A percentile compares a stretch with the other conserved stretches of the same genome.
Evolutionary conservation across 1,140 invertebrate genomes (phyloP).

Genomic region (Proctacanthus coquilletti): DNA sequence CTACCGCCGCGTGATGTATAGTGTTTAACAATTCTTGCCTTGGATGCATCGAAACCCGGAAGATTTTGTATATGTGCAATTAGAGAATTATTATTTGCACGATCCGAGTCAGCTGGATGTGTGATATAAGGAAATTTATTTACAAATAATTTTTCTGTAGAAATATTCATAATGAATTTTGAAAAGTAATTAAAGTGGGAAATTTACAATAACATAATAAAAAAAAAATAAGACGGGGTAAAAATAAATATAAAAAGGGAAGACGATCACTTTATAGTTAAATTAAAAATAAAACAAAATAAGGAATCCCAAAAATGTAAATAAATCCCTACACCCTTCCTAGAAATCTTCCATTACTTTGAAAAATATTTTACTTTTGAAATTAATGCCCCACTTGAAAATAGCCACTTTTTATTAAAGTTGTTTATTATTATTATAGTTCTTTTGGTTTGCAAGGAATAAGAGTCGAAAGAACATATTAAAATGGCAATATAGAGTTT

Average conservation of each 20-base stretch:
- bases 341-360: too few species aligned
- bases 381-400: too few species aligned
- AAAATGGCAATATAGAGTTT: too few species aligned
- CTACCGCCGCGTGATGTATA: slow-evolving; percentile 36
- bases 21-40: slow-evolving; percentile 45
- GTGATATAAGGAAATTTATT: not conserved
- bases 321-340: too few species aligned
- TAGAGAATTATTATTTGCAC: slow-evolving; percentile 42
- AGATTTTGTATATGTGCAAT: slow-evolving; percentile 47
- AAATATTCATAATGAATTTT: not conserved
- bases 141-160: not conserved
- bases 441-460: too few species aligned
- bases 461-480: too few species aligned
- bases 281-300: too few species aligned
- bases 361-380: too few species aligned
- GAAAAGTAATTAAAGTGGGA: not conserved
- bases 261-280: too few species aligned
- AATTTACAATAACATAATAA: slow-evolving; percentile 14
- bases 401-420: too few species aligned
- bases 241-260: slow-evolving; percentile 21
- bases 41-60: slow-evolving; percentile 43
- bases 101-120: slow-evolving; percentile 28
- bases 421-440: too few species aligned
- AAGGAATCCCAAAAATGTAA: too few species aligned
- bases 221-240: slow-evolving; percentile 22